phyloP scores from a whole-genome alignment of 2,113 vertebrate species.

The Carettochelys insculpta region DNA sequence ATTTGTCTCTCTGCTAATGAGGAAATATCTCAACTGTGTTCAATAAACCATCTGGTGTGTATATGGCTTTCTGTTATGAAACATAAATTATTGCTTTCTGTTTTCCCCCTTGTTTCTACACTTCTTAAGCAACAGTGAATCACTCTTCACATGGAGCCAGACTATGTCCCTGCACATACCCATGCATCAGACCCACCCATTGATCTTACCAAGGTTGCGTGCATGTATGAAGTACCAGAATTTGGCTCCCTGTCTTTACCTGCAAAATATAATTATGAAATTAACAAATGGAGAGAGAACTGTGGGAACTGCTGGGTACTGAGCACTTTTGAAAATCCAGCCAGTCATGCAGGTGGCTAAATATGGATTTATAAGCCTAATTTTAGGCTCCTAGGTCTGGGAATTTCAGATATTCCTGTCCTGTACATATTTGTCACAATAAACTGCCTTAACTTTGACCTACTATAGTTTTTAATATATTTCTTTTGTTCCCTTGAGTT shows the following conservation, averaged over 20 bases:
- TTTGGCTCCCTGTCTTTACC: neutral
- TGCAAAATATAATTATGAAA: neutral
- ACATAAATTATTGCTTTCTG: neutral
- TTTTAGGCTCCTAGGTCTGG: neutral
- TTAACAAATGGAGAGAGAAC: neutral
- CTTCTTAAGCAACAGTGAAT: neutral
- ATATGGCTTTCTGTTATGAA: neutral
- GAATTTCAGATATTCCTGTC: neutral
- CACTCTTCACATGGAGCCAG: neutral
- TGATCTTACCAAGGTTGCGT: neutral
- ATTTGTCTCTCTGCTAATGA: neutral
- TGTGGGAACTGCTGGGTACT: neutral
- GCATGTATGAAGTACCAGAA: neutral
- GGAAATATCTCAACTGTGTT: neutral
- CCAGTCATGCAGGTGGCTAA: neutral
- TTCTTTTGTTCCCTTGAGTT: neutral
- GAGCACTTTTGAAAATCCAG: neutral
- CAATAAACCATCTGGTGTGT: neutral
- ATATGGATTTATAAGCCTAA: neutral
- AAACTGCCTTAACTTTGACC: neutral
- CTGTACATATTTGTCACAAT: neutral
- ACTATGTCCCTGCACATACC: neutral
- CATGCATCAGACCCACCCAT: neutral
- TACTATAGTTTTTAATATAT: neutral
- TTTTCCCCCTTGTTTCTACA: neutral